Base-by-base conservation (phyloP, 2,888 invertebrate species). In the Timema podura region DNA sequence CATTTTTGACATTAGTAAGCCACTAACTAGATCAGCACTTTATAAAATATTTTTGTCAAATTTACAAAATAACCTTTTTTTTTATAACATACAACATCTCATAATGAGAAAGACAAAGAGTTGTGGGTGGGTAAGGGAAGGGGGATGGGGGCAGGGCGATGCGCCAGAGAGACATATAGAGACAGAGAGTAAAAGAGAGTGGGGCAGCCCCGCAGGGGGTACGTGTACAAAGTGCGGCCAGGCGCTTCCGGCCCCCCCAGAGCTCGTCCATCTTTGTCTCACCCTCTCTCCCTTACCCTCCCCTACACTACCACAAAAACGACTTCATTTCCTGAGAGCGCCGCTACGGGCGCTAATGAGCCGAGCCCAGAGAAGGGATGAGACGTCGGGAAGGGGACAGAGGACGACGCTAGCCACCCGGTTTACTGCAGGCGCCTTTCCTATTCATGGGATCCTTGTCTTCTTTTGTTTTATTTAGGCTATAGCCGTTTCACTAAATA, bases 251-350 rank as follows among this genome's bases (percentile, higher is more conserved):
- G 71, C 66, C 68, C 64, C 30, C 30, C 68, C 30, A 51, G 59
- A 65, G 67, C 68, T 69, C 71, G 71, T 69, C 71, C 71, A 71
- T 71, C 71, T 71, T 71, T 71, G 71, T 71, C 67, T 69, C 71
- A 65, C 71, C 71, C 69, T 30, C 30, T 30, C 30, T 30, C 30
- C 30, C 30, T 30, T 30, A 1, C 30, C 30, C 30, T 2, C 30
- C 30, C 30, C 30, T 30, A 30, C 30, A 1, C 30, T 30, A 30
- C 30, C 30, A 30, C 30, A 69, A 71, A 69, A 71, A 71, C 69
- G 70, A 72, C 70, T 72, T 72, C 72, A 72, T 72, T 72, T 72
- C 71, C 72, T 68, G 67, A 68, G 70, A 48, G 64, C 48, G 59
- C 61, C 70, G 59, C 49, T 45, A 67, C 47, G 15, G 70, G 16